Evolutionary conservation across 1,140 invertebrate species (phyloP).

Genomic region (Mizuhopecten yessoensis): DNA sequence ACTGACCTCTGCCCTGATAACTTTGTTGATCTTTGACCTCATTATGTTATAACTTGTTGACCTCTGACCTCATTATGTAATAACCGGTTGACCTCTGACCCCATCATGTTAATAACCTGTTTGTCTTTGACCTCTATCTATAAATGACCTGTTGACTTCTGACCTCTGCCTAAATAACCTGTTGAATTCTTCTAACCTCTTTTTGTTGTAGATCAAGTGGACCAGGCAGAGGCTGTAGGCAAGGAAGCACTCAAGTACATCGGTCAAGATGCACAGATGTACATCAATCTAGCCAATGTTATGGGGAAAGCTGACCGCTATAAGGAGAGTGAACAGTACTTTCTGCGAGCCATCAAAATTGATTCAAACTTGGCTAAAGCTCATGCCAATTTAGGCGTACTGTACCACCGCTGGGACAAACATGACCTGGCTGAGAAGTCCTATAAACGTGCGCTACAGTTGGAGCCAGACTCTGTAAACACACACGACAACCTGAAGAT

Average conservation of each 20-base stretch:
- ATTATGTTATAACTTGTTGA: no score
- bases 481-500: conserved; percentile 86
- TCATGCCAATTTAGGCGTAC: conserved; percentile 86
- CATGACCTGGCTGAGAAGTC: conserved; percentile 88
- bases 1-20: no score
- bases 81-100: neutral
- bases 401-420: conserved; percentile 97
- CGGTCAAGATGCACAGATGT: conserved; percentile 87
- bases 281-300: conserved; percentile 95
- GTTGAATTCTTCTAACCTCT: neutral
- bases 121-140: neutral
- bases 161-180: neutral
- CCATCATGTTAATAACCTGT: neutral
- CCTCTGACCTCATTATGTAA: neutral
- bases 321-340: conserved; percentile 91
- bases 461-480: conserved; percentile 86
- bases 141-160: neutral
- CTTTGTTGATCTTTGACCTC: neutral
- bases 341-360: conserved; percentile 88
- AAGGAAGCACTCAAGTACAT: conserved; percentile 88
- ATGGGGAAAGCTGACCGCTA: conserved; percentile 92
- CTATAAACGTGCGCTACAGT: conserved; percentile 90
- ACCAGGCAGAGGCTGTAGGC: conserved; percentile 89
- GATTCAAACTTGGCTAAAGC: conserved; percentile 92
- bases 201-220: conserved; percentile 85